Evolutionary conservation across 1,140 invertebrate genomes (phyloP).

Genomic region (Aphidius gifuensis): DNA sequence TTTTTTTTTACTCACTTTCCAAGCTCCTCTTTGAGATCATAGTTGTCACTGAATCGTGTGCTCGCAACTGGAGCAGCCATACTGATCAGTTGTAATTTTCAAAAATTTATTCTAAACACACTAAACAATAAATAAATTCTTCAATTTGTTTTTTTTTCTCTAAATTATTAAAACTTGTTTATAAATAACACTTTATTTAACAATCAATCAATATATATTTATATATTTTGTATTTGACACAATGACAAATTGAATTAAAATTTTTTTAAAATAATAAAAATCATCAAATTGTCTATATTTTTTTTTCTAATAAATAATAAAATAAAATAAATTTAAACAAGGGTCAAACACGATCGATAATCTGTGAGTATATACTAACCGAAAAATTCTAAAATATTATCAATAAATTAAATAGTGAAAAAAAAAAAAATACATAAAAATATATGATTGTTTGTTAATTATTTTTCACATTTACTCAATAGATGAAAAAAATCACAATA

Average conservation of each 20-base stretch:
- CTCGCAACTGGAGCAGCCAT: constrained; percentile 70
- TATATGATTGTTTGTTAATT: no score
- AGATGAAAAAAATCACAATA: no score
- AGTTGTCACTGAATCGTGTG: constrained; percentile 97
- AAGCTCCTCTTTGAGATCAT: constrained; percentile 99
- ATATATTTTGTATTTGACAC: neutral
- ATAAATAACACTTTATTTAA: neutral
- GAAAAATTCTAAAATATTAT: no score
- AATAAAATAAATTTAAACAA: constrained; percentile 23
- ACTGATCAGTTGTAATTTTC: constrained; percentile 29
- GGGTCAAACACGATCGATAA: constrained; percentile 54
- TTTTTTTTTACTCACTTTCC: constrained; percentile 85
- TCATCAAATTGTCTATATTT: no score
- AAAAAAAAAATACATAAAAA: no score
- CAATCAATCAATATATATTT: neutral
- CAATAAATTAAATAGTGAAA: no score
- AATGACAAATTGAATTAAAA: neutral
- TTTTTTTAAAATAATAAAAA: neutral
- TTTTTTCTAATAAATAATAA: neutral
- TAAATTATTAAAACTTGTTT: no score
- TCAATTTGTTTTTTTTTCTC: no score
- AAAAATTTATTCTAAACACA: constrained; percentile 17
- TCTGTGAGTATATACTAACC: constrained; percentile 19
- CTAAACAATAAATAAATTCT: neutral
- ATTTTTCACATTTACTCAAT: no score